Evolutionary conservation across 1,140 invertebrate genomes (phyloP).

Genomic region (Acromyrmex charruanus): DNA sequence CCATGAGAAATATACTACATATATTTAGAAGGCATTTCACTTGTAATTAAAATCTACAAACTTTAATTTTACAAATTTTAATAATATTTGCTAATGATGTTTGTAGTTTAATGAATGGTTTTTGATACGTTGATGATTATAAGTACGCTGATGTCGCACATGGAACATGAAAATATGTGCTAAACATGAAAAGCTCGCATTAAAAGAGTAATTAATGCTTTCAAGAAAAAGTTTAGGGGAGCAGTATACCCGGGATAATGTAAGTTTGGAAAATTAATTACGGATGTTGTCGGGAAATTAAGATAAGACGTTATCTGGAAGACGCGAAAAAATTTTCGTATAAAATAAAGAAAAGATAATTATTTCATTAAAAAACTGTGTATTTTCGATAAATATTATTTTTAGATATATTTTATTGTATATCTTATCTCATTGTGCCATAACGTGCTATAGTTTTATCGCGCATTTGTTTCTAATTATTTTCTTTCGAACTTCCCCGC

Average conservation of each 20-base stretch:
- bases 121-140: constrained; percentile 48
- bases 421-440: too few species aligned
- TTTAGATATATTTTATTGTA: neutral
- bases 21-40: neutral
- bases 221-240: constrained; percentile 25
- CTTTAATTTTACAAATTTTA: neutral
- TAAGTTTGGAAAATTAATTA: constrained; percentile 56
- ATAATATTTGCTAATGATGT: constrained; percentile 37
- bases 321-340: neutral
- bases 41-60: constrained; percentile 24
- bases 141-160: neutral
- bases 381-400: neutral
- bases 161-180: constrained; percentile 13
- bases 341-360: constrained; percentile 2
- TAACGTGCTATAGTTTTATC: neutral
- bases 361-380: neutral
- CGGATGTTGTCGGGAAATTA: constrained; percentile 43
- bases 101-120: neutral
- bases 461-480: neutral
- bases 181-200: neutral
- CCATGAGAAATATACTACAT: neutral
- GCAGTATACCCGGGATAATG: neutral
- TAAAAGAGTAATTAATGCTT: constrained; percentile 43
- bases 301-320: constrained; percentile 10
- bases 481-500: neutral